Base-by-base conservation (phyloP, 2,888 invertebrate genomes). In the Amiota mariae region DNA sequence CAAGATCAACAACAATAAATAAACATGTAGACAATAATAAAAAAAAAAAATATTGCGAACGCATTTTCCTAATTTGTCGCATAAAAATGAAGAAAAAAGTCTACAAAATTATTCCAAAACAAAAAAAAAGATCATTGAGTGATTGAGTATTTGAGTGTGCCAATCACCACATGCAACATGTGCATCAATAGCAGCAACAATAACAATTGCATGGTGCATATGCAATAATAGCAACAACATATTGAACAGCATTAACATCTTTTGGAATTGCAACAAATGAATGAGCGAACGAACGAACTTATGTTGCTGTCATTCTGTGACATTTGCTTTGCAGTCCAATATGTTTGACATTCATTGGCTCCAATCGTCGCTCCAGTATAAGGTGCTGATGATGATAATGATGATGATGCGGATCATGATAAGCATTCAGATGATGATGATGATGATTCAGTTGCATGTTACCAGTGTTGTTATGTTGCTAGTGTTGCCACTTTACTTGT, bases 251-350 rank as follows among this genome's bases (percentile, higher is more conserved):
- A n/a, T 63, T 51, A 66, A 59, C 46, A 49, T 59, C 57, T 61
- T 63, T 51, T 24, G 36, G n/a, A 72, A 51, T 10, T 1, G 57
- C 67, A 64, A 54, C 61, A 72, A 54, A 1, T 70, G 66, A 70
- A 75, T 63, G 54, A 71, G 24, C 8, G 63, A 59, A 20, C 54
- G 68, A 71, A 54, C 63, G 71, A 71, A 71, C 71, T 71, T 71
- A 71, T 74, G 76, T 76, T 72, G 78, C 75, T 76, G 78, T 74
- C 74, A 75, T 20, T 18, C 75, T 66, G 70, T 76, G 75, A 73
- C 78, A 78, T 75, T 76, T 78, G 78, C 73, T 72, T 73, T 72
- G 73, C 64, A 51, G 71, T 51, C 63, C 61, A 63, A 54, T 71
- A n/a, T 64, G 61, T 18, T 71, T 63, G 54, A 57, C 71, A 61